Evolutionary conservation across 2,113 vertebrate genomes (phyloP).

Genomic region (Rallus limicola): DNA sequence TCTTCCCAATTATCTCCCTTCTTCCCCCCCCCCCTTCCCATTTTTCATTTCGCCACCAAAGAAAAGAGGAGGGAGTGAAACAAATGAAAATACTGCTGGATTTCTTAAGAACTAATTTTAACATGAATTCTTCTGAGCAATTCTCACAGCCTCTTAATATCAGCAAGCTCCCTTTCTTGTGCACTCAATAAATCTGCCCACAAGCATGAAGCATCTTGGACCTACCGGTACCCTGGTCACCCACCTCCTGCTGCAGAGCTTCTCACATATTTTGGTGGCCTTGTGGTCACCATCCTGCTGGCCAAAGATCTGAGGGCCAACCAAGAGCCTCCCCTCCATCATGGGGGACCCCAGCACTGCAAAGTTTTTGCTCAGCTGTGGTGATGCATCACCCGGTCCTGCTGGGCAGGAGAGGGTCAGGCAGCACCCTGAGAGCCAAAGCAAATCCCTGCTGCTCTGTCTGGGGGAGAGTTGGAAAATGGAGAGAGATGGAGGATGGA

Average conservation of each 20-base stretch:
- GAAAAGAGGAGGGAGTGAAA: neutral
- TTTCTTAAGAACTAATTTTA: neutral
- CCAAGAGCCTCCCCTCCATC: neutral
- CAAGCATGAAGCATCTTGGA: neutral
- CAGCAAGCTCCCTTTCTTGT: neutral
- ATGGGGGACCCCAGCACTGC: fast-evolving
- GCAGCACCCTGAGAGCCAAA: neutral
- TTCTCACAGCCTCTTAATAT: neutral
- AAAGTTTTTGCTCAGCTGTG: fast-evolving
- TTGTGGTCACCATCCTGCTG: neutral
- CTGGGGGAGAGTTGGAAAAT: fast-evolving
- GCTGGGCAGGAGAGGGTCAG: neutral
- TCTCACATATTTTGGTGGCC: neutral
- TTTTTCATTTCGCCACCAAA: neutral
- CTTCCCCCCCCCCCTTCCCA: too few species aligned
- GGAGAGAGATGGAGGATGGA: neutral
- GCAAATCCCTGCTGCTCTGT: neutral
- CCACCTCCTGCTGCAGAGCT: neutral
- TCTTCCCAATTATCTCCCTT: neutral
- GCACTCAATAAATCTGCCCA: neutral
- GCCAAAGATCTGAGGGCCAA: neutral
- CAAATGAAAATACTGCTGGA: neutral
- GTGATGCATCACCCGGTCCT: fast-evolving
- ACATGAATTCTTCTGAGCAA: neutral
- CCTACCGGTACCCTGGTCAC: neutral